These are phyloP conservation scores for Phoxinus dragarum DNA, from an alignment of 2,797 vertebrate genomes.

Conservation along the genomic window DNA sequence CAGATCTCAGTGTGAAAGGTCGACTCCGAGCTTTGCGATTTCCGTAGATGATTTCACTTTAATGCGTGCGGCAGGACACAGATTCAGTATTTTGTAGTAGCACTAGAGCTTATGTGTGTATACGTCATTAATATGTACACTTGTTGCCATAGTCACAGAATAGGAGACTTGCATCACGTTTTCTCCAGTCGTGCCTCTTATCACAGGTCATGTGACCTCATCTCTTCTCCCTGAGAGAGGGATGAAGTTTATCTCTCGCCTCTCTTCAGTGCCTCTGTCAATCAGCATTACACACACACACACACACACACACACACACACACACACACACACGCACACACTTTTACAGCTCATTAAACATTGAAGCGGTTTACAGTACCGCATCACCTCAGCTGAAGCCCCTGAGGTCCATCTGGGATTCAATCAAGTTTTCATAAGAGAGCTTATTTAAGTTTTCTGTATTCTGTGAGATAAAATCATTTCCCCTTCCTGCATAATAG, in stretches of 20 bases:
- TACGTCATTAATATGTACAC: constrained; percentile 16
- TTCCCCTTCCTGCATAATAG: not conserved
- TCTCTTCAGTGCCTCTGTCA: constrained; percentile 57
- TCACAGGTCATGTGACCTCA: constrained; percentile 60
- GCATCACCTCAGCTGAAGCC: constrained; percentile 35
- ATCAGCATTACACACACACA: constrained; percentile 56
- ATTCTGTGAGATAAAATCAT: not conserved
- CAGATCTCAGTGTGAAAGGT: not conserved
- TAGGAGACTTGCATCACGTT: not conserved
- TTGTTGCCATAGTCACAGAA: constrained; percentile 56
- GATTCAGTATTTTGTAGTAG: not conserved
- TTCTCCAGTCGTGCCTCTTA: constrained; percentile 48
- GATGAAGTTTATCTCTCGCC: constrained; percentile 53
- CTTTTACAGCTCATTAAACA: constrained; percentile 49
- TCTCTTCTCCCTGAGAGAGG: constrained; percentile 55
- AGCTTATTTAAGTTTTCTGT: not conserved
- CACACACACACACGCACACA: not conserved
- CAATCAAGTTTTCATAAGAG: constrained; percentile 14
- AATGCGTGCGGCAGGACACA: not conserved
- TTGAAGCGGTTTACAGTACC: constrained; percentile 29
- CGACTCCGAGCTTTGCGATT: not conserved
- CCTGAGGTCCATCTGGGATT: constrained; percentile 5
- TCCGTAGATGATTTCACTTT: not conserved
- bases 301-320: constrained; percentile 6
- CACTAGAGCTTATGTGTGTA: not conserved